Conservation (phyloP, 1,140 invertebrate species). For the Colletes gigas region DNA sequence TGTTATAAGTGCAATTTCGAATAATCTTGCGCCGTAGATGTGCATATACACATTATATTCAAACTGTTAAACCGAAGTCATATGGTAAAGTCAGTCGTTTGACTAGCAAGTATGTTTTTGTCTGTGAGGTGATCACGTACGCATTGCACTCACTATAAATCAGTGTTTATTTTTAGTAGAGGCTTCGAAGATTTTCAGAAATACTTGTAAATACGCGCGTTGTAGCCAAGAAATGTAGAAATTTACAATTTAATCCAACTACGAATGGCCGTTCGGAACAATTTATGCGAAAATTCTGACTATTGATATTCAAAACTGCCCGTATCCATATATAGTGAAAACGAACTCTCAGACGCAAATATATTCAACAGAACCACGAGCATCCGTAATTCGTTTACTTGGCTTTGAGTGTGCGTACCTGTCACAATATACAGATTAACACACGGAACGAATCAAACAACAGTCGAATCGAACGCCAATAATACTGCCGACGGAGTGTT, state of each 20-base stretch:
- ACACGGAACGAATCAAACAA: background rate
- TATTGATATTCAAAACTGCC: conserved; percentile 23
- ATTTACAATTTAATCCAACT: background rate
- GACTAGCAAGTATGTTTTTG: conserved; percentile 64
- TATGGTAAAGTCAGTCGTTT: conserved; percentile 50
- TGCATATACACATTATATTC: background rate
- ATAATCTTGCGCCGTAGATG: background rate
- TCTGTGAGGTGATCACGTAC: conserved; percentile 47
- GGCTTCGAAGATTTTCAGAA: conserved; percentile 40
- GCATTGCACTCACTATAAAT: conserved; percentile 58
- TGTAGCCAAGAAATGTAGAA: conserved; percentile 17
- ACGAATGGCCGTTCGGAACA: background rate
- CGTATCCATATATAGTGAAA: conserved; percentile 20
- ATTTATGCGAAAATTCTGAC: background rate
- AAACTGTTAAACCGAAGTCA: conserved; percentile 16
- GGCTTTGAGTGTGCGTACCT: conserved; percentile 9
- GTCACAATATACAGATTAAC: conserved; percentile 18
- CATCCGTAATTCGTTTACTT: conserved; percentile 35
- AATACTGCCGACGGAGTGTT: background rate
- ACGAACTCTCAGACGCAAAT: conserved; percentile 14
- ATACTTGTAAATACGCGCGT: conserved; percentile 33
- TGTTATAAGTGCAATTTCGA: background rate
- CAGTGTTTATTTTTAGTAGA: conserved; percentile 66
- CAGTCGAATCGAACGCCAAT: background rate
- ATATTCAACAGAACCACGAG: conserved; percentile 8